These are phyloP conservation scores for Cariama cristata DNA, from an alignment of 2,113 vertebrate genomes.

Conservation along the genomic window DNA sequence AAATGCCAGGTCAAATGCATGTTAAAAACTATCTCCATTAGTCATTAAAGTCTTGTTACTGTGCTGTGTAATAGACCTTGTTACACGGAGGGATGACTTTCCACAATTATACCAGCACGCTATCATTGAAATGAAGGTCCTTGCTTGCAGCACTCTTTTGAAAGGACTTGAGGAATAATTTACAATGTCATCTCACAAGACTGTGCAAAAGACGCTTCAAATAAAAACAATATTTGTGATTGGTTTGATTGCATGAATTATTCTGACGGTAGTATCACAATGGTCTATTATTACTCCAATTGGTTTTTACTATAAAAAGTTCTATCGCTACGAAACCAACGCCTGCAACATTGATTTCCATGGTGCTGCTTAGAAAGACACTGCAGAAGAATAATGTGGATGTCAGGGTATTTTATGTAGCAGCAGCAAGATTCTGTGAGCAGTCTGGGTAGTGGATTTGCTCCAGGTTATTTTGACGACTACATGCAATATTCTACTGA, in stretches of 20 bases:
- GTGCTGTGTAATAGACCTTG: not conserved
- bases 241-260: not conserved
- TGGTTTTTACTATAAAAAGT: not conserved
- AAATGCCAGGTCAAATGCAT: not conserved
- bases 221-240: not conserved
- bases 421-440: not conserved
- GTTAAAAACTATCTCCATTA: not conserved
- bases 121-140: not conserved
- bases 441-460: not conserved
- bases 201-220: not conserved
- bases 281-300: not conserved
- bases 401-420: not conserved
- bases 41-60: not conserved
- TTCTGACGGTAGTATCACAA: not conserved
- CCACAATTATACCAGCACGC: not conserved
- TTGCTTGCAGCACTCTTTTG: not conserved
- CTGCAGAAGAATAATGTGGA: not conserved
- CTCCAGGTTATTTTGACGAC: slow-evolving; percentile 4
- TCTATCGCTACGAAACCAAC: not conserved
- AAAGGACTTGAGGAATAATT: not conserved
- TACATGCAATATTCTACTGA: not conserved
- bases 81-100: accelerated
- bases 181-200: not conserved
- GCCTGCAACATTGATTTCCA: slow-evolving; percentile 16
- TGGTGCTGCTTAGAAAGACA: not conserved